Percentiles rank a stretch among this genome's conserved stretches.
phyloP scores from a whole-genome alignment of 2,888 invertebrate species.

The Amblyteles armatorius region DNA sequence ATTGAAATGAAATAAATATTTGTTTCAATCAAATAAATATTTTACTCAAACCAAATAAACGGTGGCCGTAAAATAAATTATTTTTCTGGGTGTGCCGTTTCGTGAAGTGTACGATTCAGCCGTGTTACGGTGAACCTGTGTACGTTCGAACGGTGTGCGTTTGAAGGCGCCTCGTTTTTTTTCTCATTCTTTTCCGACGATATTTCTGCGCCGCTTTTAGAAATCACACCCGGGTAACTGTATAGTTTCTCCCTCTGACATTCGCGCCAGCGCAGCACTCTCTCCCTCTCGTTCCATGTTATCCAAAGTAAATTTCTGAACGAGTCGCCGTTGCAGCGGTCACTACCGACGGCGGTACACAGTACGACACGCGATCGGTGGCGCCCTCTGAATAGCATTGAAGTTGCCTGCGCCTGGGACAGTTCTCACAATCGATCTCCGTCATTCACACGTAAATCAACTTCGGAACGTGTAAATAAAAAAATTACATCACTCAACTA shows the following conservation, averaged over 20 bases:
- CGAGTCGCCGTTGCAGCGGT: neutral
- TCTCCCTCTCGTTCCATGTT: no score
- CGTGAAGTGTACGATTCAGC: no score
- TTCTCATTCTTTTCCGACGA: neutral
- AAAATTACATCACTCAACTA: constrained; percentile 11
- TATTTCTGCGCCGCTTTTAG: neutral
- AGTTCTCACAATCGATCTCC: constrained; percentile 13
- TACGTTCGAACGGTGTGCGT: no score
- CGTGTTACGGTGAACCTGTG: no score
- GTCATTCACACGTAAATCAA: constrained; percentile 20
- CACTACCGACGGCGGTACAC: neutral
- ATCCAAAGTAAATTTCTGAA: no score
- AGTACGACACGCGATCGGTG: neutral
- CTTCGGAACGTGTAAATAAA: neutral
- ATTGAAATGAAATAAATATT: no score
- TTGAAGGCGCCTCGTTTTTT: neutral
- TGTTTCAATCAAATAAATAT: no score
- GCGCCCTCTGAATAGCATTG: constrained; percentile 20
- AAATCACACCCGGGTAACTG: no score
- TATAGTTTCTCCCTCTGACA: neutral
- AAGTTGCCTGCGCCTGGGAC: neutral
- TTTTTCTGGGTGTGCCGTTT: no score
- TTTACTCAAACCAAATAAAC: no score
- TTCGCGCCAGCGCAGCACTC: no score
- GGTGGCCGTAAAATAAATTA: no score